Conservation (phyloP, 2,113 vertebrate genomes). For the Oreochromis spilurus region DNA sequence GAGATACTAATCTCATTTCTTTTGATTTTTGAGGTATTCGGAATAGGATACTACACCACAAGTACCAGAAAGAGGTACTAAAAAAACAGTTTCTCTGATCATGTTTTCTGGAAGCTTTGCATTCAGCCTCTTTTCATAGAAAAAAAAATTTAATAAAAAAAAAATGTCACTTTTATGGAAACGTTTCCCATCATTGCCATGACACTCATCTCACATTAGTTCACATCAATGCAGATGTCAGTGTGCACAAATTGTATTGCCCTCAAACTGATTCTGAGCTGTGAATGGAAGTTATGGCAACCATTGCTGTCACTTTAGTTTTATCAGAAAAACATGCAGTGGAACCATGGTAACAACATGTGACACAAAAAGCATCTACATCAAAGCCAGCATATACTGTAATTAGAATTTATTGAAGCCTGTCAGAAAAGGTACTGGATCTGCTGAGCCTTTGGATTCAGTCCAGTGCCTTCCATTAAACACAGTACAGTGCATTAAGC, state of each 20-base stretch:
- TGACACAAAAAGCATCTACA: constrained; percentile 53
- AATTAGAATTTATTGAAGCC: constrained; percentile 64
- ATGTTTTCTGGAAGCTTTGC: constrained; percentile 27
- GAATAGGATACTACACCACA: constrained; percentile 5
- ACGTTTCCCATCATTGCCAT: constrained; percentile 49
- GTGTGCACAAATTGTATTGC: constrained; percentile 63
- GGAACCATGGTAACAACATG: constrained; percentile 65
- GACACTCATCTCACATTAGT: constrained; percentile 68
- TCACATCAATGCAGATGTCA: constrained; percentile 71
- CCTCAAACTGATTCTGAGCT: constrained; percentile 64
- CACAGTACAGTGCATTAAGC: constrained; percentile 35
- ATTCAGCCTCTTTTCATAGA: neutral
- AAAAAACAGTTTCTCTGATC: constrained; percentile 2
- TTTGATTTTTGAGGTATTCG: constrained; percentile 54
- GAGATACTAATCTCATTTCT: constrained; percentile 62
- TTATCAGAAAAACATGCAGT: constrained; percentile 48
- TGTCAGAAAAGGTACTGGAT: constrained; percentile 53
- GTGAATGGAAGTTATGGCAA: constrained; percentile 67
- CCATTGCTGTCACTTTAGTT: constrained; percentile 69
- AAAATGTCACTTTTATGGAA: constrained; percentile 60
- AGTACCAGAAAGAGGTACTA: constrained; percentile 7
- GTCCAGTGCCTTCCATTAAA: constrained; percentile 39
- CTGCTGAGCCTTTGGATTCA: constrained; percentile 42
- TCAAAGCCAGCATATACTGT: constrained; percentile 56
- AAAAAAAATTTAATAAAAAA: constrained; percentile 26